Evolutionary conservation across 2,113 vertebrate species (phyloP), one percentile per base, ranked within the genome.

Genomic region (Egretta garzetta): DNA sequence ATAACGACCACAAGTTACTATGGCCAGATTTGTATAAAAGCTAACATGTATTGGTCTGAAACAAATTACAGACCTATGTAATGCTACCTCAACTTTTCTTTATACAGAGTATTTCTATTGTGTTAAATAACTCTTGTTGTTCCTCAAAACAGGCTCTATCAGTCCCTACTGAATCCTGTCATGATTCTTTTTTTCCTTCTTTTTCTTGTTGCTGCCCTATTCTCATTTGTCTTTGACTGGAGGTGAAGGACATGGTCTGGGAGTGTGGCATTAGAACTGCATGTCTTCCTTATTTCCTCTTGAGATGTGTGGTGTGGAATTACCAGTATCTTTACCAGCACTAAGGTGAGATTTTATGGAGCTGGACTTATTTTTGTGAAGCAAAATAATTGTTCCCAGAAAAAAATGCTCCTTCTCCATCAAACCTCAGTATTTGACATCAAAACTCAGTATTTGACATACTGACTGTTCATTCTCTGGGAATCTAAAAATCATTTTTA

Each of bases 401-500:
- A 88, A 92, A 89, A 80, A 1, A 2, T 45, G 23, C 66, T 88
- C 45, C 41, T 87, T 76, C 58, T 23, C 49, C 45, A 43, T 90
- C 75, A 83, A 80, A 86, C n/a, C 10, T 76, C 55, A 30, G 4
- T 88, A n/a, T n/a, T n/a, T n/a, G n/a, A n/a, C n/a, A n/a, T n/a
- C n/a, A n/a, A n/a, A n/a, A n/a, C n/a, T n/a, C n/a, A n/a, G n/a
- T 86, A 0, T 88, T 94, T 94, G 75, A 86, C 67, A 90, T 37
- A 39, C 45, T 75, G 30, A 62, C 55, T 80, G 37, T 73, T 94
- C 63, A 39, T 73, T 91, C 80, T 76, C 37, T 91, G 58, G 39
- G 77, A 95, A 73, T 89, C 53, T 91, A 87, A 90, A 95, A 93
- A 74, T 95, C 0, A 76, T 91, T 83, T 92, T 82, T 87, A 45